A percentile compares a stretch with the other conserved stretches of the same genome.
These are phyloP conservation scores for Flexamia atlantica DNA, from an alignment of 2,888 invertebrate species.

Conservation along the genomic window DNA sequence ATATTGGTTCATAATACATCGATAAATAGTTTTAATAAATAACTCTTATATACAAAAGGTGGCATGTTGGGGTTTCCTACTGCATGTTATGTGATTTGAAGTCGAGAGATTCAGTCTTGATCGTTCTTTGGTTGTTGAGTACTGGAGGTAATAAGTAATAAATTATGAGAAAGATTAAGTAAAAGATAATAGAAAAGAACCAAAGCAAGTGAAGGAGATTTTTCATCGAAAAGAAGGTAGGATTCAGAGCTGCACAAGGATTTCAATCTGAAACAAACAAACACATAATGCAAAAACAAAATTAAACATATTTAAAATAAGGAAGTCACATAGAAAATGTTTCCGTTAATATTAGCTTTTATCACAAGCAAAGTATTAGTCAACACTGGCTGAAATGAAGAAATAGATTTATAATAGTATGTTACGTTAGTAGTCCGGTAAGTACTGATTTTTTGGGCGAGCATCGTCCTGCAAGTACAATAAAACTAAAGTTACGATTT, in stretches of 20 bases:
- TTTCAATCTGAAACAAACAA: constrained; percentile 9
- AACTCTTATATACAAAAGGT: background rate
- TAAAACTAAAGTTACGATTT: no score
- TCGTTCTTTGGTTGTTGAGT: constrained; percentile 11
- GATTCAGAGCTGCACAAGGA: background rate
- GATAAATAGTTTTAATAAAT: constrained; percentile 20
- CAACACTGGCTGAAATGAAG: no score
- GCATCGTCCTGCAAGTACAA: no score
- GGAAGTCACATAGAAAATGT: no score
- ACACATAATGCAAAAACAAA: no score
- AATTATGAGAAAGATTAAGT: background rate
- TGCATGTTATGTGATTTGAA: background rate
- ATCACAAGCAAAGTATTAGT: no score
- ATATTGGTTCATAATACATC: background rate
- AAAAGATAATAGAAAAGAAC: background rate
- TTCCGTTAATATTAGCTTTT: no score
- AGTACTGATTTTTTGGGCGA: no score
- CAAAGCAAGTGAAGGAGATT: background rate
- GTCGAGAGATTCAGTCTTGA: constrained; percentile 15
- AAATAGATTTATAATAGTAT: no score
- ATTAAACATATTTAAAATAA: no score
- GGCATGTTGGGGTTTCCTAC: background rate
- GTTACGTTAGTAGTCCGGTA: no score
- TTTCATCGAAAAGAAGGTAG: background rate
- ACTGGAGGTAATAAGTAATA: background rate